Percentiles rank a stretch among this genome's conserved stretches.
Conservation (phyloP, 1,140 invertebrate genomes). For the Euura saliciscinereae region DNA sequence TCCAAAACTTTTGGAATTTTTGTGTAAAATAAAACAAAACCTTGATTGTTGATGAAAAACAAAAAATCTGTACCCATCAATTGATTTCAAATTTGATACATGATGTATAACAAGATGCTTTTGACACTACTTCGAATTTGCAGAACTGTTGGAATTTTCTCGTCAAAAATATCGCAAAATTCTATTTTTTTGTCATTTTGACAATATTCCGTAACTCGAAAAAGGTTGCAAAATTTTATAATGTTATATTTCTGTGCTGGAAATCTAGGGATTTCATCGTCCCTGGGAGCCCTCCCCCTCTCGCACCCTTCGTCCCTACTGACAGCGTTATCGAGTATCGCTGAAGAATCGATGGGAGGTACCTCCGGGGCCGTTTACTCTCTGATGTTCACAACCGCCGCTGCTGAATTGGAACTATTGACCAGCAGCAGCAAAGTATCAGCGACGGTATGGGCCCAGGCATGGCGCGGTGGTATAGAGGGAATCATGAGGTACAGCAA, state of each 20-base stretch:
- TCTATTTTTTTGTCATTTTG: too few species aligned
- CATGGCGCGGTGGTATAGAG: slow-evolving; percentile 61
- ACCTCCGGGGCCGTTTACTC: slow-evolving; percentile 76
- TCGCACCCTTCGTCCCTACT: slow-evolving; percentile 59
- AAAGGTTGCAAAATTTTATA: too few species aligned
- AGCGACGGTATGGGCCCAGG: slow-evolving; percentile 56
- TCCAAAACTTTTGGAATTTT: too few species aligned
- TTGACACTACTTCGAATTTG: too few species aligned
- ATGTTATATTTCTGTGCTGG: background rate
- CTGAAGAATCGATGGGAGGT: slow-evolving; percentile 72
- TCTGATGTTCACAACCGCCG: slow-evolving; percentile 72
- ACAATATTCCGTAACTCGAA: too few species aligned
- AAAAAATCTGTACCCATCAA: too few species aligned
- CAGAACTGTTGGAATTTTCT: too few species aligned
- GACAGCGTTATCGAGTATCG: slow-evolving; percentile 63
- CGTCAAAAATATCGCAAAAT: too few species aligned
- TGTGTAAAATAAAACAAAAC: too few species aligned
- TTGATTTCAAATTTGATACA: too few species aligned
- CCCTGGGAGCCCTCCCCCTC: slow-evolving; percentile 44
- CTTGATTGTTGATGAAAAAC: too few species aligned
- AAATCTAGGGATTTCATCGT: slow-evolving; percentile 50
- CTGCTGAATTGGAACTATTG: slow-evolving; percentile 48
- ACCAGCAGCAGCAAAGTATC: slow-evolving; percentile 37
- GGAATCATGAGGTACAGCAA: slow-evolving; percentile 75
- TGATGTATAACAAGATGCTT: too few species aligned